Base-by-base conservation (phyloP, 37 sponge, comb jelly and placozoan genomes). In the Aphrocallistes beatrix region DNA sequence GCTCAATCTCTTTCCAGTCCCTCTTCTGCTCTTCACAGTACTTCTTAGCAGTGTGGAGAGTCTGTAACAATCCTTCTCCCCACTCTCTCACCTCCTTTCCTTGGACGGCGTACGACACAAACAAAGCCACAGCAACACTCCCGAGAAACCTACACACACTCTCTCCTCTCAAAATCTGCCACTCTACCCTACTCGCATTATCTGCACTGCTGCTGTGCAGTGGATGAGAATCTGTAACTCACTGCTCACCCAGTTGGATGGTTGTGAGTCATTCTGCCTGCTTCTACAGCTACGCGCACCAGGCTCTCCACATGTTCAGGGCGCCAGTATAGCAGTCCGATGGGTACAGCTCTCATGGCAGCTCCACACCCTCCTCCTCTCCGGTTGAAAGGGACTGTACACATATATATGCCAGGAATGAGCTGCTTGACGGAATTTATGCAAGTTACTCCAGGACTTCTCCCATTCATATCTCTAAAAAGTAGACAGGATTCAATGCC, bases 241-340 rank as follows among this genome's bases (percentile, higher is more conserved):
- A 8, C 25, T 6, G n/a, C 75, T 60, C 8, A 60, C 30, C 90
- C 90, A 23, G 85, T 89, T 38, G 90, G 90, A 47, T 87, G 81
- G 84, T 89, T 86, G 84, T 89, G 90, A 6, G 90, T 89, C 90
- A 89, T 89, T 36, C 90, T 82, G 23, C 90, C 90, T 34, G 81
- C 37, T 39, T 89, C 90, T 23, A 89, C 51, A 37, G 87, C 51
- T 34, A 89, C 90, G 8, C 37, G 36, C 25, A 87, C 81, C 19
- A 89, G 84, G 37, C 47, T 51, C 0, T 86, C 84, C 86, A 86
- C 30, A 83, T 89, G 86, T 1, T 89, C 90, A 0, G 84, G 90
- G 38, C 69, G 36, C 17, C 37, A 23, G 87, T 69, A 89, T 13
- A 40, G 51, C 37, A 89, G 81, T 30, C 89, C 89, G 37, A 88